These are phyloP conservation scores for Sebastes glaucus DNA, from an alignment of 2,797 vertebrate species.

Conservation along the genomic window DNA sequence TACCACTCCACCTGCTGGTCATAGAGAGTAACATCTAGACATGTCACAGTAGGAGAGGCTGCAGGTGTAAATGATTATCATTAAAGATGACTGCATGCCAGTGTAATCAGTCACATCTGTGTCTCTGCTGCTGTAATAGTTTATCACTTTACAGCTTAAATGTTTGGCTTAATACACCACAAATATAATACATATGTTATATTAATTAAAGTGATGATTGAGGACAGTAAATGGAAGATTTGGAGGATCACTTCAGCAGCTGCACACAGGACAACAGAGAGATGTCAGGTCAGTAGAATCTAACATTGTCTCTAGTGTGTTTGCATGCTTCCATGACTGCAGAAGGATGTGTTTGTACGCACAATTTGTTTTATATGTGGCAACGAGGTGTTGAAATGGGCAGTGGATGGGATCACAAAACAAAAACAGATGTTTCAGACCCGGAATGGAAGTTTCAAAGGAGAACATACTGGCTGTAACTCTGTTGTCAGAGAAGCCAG, in stretches of 20 bases:
- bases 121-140: neutral
- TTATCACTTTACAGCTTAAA: neutral
- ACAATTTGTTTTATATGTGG: too few relatives aligned
- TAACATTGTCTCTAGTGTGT: too few relatives aligned
- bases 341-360: too few relatives aligned
- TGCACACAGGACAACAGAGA: neutral
- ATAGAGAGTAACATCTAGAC: neutral
- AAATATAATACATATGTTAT: rapidly evolving
- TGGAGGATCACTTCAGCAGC: neutral
- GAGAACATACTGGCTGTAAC: too few relatives aligned
- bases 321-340: rapidly evolving
- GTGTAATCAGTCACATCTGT: neutral
- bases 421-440: too few relatives aligned
- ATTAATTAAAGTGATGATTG: neutral
- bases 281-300: too few relatives aligned
- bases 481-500: too few relatives aligned
- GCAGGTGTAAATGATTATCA: neutral
- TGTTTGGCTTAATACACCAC: neutral
- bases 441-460: too few relatives aligned
- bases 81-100: neutral
- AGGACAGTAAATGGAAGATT: neutral
- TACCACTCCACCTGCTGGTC: constrained; percentile 8
- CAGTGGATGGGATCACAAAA: too few relatives aligned
- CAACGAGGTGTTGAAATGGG: too few relatives aligned
- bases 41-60: rapidly evolving